Percentiles rank a stretch among this genome's conserved stretches.
Evolutionary conservation across 2,797 vertebrate species (phyloP).

Genomic region (Cuculus canorus): DNA sequence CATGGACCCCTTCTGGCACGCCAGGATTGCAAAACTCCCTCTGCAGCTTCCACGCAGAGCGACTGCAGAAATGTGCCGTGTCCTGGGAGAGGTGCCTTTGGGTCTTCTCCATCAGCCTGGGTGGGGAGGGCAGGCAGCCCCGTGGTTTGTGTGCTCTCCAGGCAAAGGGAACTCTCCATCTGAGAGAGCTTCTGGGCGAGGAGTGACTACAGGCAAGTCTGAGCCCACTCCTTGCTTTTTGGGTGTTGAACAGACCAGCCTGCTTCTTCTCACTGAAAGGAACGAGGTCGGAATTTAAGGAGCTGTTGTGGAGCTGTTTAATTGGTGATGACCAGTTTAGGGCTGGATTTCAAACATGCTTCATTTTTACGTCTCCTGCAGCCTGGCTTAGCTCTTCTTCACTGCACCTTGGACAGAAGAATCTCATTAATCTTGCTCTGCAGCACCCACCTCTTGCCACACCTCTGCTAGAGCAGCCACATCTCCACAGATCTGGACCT

Average conservation of each 20-base stretch:
- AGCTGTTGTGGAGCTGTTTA: not conserved
- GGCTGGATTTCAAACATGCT: not conserved
- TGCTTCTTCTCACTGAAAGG: not conserved
- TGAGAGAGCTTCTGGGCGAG: not conserved
- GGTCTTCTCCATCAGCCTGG: not conserved
- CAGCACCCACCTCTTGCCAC: not conserved
- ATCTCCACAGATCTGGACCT: not conserved
- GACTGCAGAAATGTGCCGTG: not conserved
- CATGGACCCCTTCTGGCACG: not conserved
- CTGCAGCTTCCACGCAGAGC: not conserved
- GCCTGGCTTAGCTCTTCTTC: not conserved
- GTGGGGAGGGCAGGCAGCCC: not conserved
- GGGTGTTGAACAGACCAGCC: not conserved
- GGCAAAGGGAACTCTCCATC: not conserved
- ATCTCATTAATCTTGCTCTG: accelerated
- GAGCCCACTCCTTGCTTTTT: not conserved
- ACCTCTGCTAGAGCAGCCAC: not conserved
- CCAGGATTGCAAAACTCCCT: accelerated
- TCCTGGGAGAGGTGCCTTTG: not conserved
- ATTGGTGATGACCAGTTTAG: not conserved
- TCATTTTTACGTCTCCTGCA: not conserved
- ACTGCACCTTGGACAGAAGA: accelerated
- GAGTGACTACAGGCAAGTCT: accelerated
- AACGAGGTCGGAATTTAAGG: not conserved
- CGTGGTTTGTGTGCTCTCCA: not conserved